A percentile compares a stretch with the other conserved stretches of the same genome.
These are phyloP conservation scores for Dichetophora obliterata DNA, from an alignment of 2,888 invertebrate genomes.

Conservation along the genomic window DNA sequence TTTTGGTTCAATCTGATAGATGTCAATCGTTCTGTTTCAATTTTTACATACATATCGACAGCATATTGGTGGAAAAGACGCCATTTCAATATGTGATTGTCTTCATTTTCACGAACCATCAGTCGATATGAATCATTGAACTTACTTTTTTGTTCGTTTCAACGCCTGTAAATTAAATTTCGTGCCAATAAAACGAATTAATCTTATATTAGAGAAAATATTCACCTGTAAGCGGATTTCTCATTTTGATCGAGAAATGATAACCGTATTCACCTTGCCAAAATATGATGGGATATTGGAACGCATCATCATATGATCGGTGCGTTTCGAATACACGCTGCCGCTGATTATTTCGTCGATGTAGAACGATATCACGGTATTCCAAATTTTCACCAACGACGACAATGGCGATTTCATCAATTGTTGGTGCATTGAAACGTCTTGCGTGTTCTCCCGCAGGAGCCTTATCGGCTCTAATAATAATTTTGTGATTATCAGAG, in stretches of 20 bases:
- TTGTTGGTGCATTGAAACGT: constrained; percentile 39
- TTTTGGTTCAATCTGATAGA: constrained; percentile 47
- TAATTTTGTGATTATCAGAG: constrained; percentile 35
- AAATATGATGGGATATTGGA: constrained; percentile 42
- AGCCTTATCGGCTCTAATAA: constrained; percentile 43
- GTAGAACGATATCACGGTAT: constrained; percentile 33
- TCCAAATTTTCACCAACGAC: constrained; percentile 38
- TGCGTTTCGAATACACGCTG: constrained; percentile 41
- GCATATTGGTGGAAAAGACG: constrained; percentile 59
- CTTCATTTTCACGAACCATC: constrained; percentile 34
- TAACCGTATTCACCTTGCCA: constrained; percentile 40
- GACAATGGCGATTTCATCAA: constrained; percentile 34
- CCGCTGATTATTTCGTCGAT: constrained; percentile 19
- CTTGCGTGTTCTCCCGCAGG: constrained; percentile 36
- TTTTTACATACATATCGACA: constrained; percentile 62
- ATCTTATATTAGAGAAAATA: not conserved
- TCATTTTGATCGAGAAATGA: constrained; percentile 34
- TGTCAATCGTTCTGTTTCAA: constrained; percentile 56
- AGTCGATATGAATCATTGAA: constrained; percentile 38
- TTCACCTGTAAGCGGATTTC: constrained; percentile 9
- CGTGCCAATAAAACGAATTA: constrained; percentile 4
- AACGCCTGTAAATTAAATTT: constrained; percentile 25
- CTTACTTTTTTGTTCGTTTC: constrained; percentile 35
- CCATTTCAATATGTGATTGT: constrained; percentile 18
- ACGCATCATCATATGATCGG: constrained; percentile 41